Conservation (phyloP, 2,113 vertebrate species). For the Antechinus stuartii region DNA sequence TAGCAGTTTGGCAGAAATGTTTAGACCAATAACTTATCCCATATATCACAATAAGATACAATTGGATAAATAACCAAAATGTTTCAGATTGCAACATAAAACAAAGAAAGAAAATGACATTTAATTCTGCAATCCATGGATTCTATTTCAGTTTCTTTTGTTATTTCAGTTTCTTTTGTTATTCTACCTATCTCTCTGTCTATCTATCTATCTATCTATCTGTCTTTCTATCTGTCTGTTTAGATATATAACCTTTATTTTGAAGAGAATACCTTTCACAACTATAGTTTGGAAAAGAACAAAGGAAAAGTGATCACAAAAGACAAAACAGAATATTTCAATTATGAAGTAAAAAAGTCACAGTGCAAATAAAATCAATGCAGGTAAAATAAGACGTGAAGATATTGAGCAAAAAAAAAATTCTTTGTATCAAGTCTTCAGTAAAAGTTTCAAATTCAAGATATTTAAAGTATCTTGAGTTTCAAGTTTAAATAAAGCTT, state of each 20-base stretch:
- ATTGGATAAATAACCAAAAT: neutral
- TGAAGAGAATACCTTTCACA: neutral
- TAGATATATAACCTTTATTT: no score
- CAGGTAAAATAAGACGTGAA: neutral
- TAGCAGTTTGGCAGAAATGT: neutral
- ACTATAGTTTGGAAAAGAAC: neutral
- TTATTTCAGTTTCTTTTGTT: no score
- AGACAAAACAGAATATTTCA: neutral
- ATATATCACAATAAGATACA: neutral
- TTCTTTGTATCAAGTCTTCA: neutral
- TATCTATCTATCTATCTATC: no score
- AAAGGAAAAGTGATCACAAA: neutral
- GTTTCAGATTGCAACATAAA: neutral
- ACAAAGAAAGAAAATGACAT: neutral
- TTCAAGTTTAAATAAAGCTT: neutral
- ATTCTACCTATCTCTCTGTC: no score
- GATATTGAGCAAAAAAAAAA: neutral
- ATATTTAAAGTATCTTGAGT: neutral
- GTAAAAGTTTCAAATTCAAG: neutral
- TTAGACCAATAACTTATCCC: neutral
- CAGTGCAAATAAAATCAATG: neutral
- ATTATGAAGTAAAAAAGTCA: neutral
- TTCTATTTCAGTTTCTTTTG: no score
- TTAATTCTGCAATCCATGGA: no score
- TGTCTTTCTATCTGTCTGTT: no score